These are phyloP conservation scores for Carduelis carduelis DNA, from an alignment of 2,797 vertebrate genomes.

Conservation along the genomic window DNA sequence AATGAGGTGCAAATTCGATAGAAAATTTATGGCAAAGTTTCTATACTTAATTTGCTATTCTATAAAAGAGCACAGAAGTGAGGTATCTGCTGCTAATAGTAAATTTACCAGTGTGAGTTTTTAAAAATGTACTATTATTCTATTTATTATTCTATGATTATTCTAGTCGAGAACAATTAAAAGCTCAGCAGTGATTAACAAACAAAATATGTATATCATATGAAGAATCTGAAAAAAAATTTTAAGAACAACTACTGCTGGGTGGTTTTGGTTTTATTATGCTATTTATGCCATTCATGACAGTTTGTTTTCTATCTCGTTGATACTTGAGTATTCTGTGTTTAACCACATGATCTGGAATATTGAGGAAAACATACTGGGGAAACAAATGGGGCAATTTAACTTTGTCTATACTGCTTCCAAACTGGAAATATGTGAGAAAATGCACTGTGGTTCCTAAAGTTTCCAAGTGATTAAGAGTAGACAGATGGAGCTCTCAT, in stretches of 20 bases:
- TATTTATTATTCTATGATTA: neutral
- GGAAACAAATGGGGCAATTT: neutral
- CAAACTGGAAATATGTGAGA: neutral
- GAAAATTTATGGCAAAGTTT: neutral
- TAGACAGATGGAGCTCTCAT: neutral
- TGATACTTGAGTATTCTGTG: neutral
- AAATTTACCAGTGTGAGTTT: neutral
- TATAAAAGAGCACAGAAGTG: neutral
- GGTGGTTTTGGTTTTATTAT: neutral
- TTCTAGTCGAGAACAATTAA: neutral
- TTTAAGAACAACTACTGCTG: neutral
- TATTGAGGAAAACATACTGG: neutral
- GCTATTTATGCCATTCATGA: neutral
- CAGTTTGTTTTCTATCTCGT: neutral
- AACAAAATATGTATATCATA: neutral
- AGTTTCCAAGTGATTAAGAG: neutral
- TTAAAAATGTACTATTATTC: neutral
- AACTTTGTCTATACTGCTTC: neutral
- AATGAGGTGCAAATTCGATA: neutral
- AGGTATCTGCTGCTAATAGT: neutral
- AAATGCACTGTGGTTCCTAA: neutral
- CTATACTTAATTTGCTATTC: neutral
- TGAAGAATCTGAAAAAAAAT: neutral
- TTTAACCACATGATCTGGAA: neutral
- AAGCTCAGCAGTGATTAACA: neutral